Percentiles rank a stretch among this genome's conserved stretches.
Conservation (phyloP, 2,888 invertebrate genomes). For the Pocota personata region DNA sequence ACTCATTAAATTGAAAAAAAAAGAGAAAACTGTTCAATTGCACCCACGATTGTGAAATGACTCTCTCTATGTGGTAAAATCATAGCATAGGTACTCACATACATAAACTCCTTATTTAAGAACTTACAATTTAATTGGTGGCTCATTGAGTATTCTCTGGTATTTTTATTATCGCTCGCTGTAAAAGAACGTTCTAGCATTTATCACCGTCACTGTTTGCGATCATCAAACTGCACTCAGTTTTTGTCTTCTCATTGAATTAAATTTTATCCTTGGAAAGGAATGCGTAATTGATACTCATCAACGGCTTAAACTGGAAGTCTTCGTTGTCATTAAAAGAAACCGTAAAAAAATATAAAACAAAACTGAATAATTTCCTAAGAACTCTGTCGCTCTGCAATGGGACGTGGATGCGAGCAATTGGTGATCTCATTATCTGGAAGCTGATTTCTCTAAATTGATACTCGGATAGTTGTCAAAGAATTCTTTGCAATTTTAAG, state of each 20-base stretch:
- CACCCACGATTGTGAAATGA: too few species aligned
- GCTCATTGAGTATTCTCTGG: too few species aligned
- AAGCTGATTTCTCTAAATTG: background rate
- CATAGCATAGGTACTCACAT: too few species aligned
- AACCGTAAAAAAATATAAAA: background rate
- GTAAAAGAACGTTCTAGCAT: background rate
- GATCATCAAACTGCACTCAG: background rate
- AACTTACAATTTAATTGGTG: too few species aligned
- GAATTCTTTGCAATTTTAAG: background rate
- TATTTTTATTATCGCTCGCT: background rate
- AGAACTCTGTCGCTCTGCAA: background rate
- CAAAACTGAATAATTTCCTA: background rate
- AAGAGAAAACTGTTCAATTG: too few species aligned
- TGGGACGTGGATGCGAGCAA: constrained; percentile 3
- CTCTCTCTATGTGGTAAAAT: too few species aligned
- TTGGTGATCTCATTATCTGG: constrained; percentile 2
- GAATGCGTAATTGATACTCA: constrained; percentile 37
- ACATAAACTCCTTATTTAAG: too few species aligned
- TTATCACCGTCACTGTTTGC: constrained; percentile 8
- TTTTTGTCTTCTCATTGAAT: background rate
- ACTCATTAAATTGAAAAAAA: too few species aligned
- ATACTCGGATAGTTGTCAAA: background rate
- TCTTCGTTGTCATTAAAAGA: background rate
- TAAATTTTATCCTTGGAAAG: background rate
- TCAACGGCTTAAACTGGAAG: constrained; percentile 10